Evolutionary conservation across 2,113 vertebrate species (phyloP).

Genomic region (Varanus komodoensis): DNA sequence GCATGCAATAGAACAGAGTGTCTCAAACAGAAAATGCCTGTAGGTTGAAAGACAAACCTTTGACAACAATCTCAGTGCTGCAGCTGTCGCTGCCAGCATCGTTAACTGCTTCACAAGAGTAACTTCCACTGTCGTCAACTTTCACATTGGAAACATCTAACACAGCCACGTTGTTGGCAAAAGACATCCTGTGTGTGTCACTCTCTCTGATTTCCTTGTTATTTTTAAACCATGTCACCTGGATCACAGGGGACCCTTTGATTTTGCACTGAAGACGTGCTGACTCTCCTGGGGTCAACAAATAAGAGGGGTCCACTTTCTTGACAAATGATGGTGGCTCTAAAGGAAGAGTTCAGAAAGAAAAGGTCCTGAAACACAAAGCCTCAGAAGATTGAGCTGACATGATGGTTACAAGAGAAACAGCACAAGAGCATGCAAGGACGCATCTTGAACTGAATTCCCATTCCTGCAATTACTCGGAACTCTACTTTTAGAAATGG

Average conservation of each 20-base stretch:
- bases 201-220: slow-evolving; percentile 90
- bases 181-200: slow-evolving; percentile 88
- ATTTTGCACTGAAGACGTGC: slow-evolving; percentile 91
- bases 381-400: slow-evolving; percentile 41
- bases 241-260: slow-evolving; percentile 94
- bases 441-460: background rate
- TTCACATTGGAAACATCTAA: slow-evolving; percentile 86
- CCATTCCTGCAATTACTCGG: background rate
- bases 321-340: slow-evolving; percentile 95
- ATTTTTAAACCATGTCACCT: slow-evolving; percentile 94
- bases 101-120: slow-evolving; percentile 94
- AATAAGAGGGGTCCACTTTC: slow-evolving; percentile 92
- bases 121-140: slow-evolving; percentile 91
- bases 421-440: slow-evolving; percentile 32
- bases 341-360: slow-evolving; percentile 72
- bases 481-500: background rate
- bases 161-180: slow-evolving; percentile 84
- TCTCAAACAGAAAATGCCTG: slow-evolving; percentile 31
- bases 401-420: slow-evolving; percentile 2
- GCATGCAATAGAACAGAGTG: slow-evolving; percentile 4
- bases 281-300: slow-evolving; percentile 92
- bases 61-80: slow-evolving; percentile 86
- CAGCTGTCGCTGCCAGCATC: slow-evolving; percentile 95
- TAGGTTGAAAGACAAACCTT: slow-evolving; percentile 88
- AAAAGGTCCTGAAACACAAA: slow-evolving; percentile 52